These are phyloP conservation scores for Ceratosolen fusciceps DNA, from an alignment of 1,140 invertebrate species.

Conservation along the genomic window DNA sequence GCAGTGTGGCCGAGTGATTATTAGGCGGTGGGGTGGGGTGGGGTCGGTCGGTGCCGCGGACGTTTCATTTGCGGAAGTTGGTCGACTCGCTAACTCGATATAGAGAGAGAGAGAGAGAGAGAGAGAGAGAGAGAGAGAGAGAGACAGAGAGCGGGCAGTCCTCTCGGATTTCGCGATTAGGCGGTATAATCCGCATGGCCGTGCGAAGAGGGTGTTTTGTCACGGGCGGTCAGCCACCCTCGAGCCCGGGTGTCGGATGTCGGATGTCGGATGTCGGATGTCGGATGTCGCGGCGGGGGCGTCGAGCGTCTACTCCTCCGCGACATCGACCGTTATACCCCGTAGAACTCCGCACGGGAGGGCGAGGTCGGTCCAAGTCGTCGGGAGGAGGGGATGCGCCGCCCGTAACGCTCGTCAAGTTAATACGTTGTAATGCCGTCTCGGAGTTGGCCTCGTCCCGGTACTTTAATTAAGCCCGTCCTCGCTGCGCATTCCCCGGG, in stretches of 20 bases:
- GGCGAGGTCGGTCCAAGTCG: not conserved
- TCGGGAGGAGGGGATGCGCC: not conserved
- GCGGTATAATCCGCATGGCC: constrained; percentile 61
- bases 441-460: constrained; percentile 1
- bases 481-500: not conserved
- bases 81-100: not conserved
- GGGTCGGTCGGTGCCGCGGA: not conserved
- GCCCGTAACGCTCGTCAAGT: constrained; percentile 47
- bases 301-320: constrained; percentile 63
- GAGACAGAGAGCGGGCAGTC: no score
- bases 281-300: constrained; percentile 54
- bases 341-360: constrained; percentile 56
- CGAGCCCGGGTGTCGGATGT: no score
- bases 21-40: no score
- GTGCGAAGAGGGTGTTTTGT: constrained; percentile 60
- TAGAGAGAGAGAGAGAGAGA: no score
- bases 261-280: constrained; percentile 17
- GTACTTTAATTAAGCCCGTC: constrained; percentile 48
- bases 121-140: no score
- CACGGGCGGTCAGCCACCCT: constrained; percentile 46
- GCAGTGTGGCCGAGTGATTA: no score
- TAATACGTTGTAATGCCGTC: constrained; percentile 49
- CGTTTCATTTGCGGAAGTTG: not conserved
- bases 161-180: constrained; percentile 65
- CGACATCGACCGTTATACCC: constrained; percentile 67